Evolutionary conservation across 1,140 invertebrate species (phyloP).

Genomic region (Lepidurus packardi): DNA sequence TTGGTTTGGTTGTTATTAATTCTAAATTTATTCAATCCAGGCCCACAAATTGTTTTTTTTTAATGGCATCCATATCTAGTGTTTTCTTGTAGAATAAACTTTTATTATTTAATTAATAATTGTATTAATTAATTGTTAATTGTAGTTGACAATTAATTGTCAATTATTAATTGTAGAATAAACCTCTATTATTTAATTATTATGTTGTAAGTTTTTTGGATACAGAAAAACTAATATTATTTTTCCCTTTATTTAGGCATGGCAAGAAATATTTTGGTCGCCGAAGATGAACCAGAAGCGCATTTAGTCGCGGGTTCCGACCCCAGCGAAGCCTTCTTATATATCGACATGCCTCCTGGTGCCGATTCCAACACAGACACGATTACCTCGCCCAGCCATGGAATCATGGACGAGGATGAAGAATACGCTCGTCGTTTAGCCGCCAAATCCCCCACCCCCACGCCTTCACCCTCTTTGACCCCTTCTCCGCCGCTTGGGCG

Average conservation of each 20-base stretch:
- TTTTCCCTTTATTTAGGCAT: not conserved
- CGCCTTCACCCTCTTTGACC: not conserved
- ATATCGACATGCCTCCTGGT: conserved; percentile 6
- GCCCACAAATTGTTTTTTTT: too few relatives aligned
- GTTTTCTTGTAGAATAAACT: too few relatives aligned
- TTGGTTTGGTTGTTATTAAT: too few relatives aligned
- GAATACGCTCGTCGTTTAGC: not conserved
- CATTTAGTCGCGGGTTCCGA: not conserved
- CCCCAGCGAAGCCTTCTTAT: not conserved
- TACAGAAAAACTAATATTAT: too few relatives aligned
- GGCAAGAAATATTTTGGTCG: not conserved
- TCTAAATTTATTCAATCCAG: too few relatives aligned
- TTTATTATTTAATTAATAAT: too few relatives aligned
- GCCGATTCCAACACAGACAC: not conserved
- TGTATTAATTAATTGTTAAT: too few relatives aligned
- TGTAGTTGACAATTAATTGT: too few relatives aligned
- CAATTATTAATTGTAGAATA: too few relatives aligned
- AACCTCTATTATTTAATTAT: too few relatives aligned
- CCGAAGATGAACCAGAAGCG: not conserved
- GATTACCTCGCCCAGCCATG: not conserved
- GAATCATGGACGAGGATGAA: not conserved
- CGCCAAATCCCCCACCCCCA: not conserved
- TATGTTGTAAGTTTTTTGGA: too few relatives aligned
- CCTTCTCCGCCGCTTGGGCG: not conserved
- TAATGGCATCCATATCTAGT: too few relatives aligned